Base-by-base conservation (phyloP, 2,888 invertebrate species). In the Scrobipalpa atriplicella region DNA sequence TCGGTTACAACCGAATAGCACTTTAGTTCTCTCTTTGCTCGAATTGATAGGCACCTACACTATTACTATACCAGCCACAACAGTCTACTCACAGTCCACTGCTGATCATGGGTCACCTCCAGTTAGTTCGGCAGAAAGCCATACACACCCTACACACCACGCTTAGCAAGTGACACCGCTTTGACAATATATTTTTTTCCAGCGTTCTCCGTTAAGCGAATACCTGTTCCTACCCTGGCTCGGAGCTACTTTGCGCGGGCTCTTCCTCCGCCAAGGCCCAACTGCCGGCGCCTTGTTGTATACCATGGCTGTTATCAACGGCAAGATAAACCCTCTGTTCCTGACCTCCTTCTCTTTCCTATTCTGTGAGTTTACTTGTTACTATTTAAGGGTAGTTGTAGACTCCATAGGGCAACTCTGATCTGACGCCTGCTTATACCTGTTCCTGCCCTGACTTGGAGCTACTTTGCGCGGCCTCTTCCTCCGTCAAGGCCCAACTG, bases 211-310 rank as follows among this genome's bases (percentile, higher is more conserved):
- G 0, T 69, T 85, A 2, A 90, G 89, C 66, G 90, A 90, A 70
- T 90, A 91, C 62, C 67, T 90, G 51, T 90, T 84, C 71, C 78
- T 92, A 64, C 92, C 92, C 0, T 92, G 90, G 90, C 70, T 92
- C 65, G 92, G 92, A 0, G 84, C 83, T 1, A 80, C 86, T 0
- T 75, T 91, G 0, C 86, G 90, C 0, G 91, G 91, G 0, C 69
- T 92, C 65, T 77, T 87, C 61, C 66, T 86, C 1, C 81, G 91
- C 0, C 91, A 90, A 68, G 87, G 80, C 1, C 89, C 91, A 0
- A 90, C 92, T 0, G 90, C 83, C 0, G 84, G 76, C 0, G 92
- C 89, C 0, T 77, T 92, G 0, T 67, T 91, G 0, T 92, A 91
- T 73, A 90, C 90, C 1, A 85, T 88, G 81, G 84, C 82, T 0